Base-by-base conservation (phyloP, 1,140 invertebrate genomes). In the Drosophila lini region DNA sequence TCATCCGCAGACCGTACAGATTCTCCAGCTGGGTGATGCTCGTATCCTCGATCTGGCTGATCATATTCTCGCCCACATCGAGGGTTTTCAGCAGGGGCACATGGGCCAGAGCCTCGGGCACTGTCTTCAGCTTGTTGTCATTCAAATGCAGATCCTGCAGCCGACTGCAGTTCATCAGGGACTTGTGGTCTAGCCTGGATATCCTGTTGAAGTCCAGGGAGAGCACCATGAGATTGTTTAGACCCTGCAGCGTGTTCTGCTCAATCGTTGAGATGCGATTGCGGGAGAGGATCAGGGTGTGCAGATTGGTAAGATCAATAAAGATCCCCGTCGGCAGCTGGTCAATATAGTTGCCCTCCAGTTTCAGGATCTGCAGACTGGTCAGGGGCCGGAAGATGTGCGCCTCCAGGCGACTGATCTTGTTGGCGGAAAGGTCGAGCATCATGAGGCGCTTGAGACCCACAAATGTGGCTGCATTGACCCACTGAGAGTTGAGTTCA, bases 101-200 rank as follows among this genome's bases (percentile, higher is more conserved):
- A 88, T 95, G 95, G 81, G 94, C 94, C 22, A 98, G 92, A n/a
- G 96, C 97, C 78, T 95, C 94, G n/a, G 98, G 98, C 48, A 99
- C 95, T 73, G 95, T 93, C 73, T 94, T 94, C 68, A 99, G 93
- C 89, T 96, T 95, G 93, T 99, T 99, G 78, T 96, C 95, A 93
- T 97, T 97, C 53, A 98, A 93, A 93, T 98, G 97, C 52, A 99
- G 93, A 92, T 98, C 97, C 93, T 97, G 96, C 57, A 99, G 93
- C 68, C 95, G 96, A 48, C 96, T 96, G 82, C 96, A 96, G 92
- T 98, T 99, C 92, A 94, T 95, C 71, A 98, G 95, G 28, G 97
- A 95, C 79, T 96, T 95, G 50, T 94, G 93, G 81, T 97, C 96
- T 75, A 98, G 94, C 84, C 94, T 94, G 44, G 95, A 94, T 58